Evolutionary conservation across 92 coral and sea anemone species (phyloP), one percentile per base, ranked within the genome.

Genomic region (Zoanthus gigantus): DNA sequence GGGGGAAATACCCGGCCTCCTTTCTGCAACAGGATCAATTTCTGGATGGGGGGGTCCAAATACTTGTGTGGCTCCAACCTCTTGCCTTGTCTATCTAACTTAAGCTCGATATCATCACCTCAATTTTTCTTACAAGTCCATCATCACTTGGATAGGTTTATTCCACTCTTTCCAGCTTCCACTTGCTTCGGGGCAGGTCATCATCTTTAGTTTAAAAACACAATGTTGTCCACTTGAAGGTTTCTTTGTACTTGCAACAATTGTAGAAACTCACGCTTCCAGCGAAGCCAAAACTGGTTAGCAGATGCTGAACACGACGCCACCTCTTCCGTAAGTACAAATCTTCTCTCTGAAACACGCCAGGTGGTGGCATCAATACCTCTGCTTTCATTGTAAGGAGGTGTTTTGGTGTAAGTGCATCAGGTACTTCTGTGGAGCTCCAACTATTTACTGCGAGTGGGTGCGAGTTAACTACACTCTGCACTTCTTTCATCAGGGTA

Each of bases 291-390:
- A 77, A 86, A 86, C 67, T 86, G 50, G 65, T 86, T 77, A 32
- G 84, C 90, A 28, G 84, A 52, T 77, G 84, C 28, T 77, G 69
- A 13, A 77, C 90, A 57, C 77, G 45, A 34, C 77, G 77, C 90
- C 90, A 86, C 53, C 90, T 78, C 71, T 72, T 78, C 57, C 18
- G 45, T 15, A 28, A 74, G 86, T 87, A 78, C 42, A 87, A 66
- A 45, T 79, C 84, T 18, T 65, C 84, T 77, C 84, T 37, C 65
- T 34, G 72, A 46, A 86, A 86, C 74, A 65, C 90, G 67, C 91
- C 94, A 74, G 94, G 94, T 11, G 93, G 93, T 2, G 93, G 87
- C 69, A 90, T n/a, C 66, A 90, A 71, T 7, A 86, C 72, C 87
- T 90, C 86, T 3, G 79, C 23, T 90, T 86, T 90, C 84, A 86